These are phyloP conservation scores for Eubasilissa splendida DNA, from an alignment of 2,888 invertebrate species.

Conservation along the genomic window DNA sequence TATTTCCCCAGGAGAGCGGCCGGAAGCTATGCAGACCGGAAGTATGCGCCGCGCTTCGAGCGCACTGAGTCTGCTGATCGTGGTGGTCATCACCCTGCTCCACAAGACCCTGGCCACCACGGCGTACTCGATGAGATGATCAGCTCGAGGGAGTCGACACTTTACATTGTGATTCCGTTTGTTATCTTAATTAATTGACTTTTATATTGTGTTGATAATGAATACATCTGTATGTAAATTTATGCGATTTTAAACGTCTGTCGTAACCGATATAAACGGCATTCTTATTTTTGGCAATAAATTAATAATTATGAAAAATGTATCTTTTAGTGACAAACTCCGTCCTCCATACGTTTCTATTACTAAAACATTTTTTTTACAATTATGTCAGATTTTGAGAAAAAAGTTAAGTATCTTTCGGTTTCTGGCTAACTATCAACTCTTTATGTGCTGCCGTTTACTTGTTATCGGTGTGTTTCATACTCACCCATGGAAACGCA, in stretches of 20 bases:
- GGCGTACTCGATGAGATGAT: constrained; percentile 39
- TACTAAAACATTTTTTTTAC: too few relatives aligned
- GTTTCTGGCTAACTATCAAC: too few relatives aligned
- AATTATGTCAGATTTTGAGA: too few relatives aligned
- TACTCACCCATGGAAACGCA: too few relatives aligned
- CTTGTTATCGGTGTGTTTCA: too few relatives aligned
- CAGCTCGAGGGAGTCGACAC: neutral
- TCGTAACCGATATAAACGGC: constrained; percentile 51
- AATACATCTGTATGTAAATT: constrained; percentile 26
- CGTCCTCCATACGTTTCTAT: too few relatives aligned
- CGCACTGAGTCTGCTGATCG: constrained; percentile 65
- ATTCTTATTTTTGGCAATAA: constrained; percentile 55
- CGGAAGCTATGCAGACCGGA: constrained; percentile 86
- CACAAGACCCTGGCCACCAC: constrained; percentile 40
- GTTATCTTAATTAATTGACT: constrained; percentile 16
- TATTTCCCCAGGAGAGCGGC: constrained; percentile 79
- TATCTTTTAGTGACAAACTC: too few relatives aligned
- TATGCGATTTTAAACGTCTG: constrained; percentile 47
- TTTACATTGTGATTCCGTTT: neutral
- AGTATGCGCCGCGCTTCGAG: constrained; percentile 72
- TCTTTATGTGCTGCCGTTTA: too few relatives aligned
- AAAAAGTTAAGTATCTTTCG: too few relatives aligned
- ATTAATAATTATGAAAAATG: constrained; percentile 34
- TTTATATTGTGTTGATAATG: constrained; percentile 28
- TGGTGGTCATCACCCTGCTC: constrained; percentile 62